Base-by-base conservation (phyloP, 2,797 vertebrate genomes). In the Geotria australis region DNA sequence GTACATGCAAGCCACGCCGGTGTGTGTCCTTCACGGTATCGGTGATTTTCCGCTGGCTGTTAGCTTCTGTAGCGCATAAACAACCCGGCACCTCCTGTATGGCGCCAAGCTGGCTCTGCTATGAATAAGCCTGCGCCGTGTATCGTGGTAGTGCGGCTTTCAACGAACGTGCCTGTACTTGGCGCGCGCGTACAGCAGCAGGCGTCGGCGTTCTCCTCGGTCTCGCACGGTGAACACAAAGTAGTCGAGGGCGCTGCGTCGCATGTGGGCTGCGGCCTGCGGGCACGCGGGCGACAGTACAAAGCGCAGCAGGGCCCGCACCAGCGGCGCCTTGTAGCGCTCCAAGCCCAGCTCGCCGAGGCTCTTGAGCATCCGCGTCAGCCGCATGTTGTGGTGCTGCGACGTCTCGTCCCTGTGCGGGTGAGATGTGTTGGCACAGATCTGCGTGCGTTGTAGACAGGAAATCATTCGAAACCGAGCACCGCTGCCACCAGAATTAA, bases 291-390 rank as follows among this genome's bases (percentile, higher is more conserved):
- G 86, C 24, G 24, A 38, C 24, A 38, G 24, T 38, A 24, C 24
- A 38, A 38, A 5, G 6, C 85, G 77, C 61, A 98, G 75, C 66
- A 95, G 79, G 57, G 88, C 74, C 51, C 70, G 81, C 56, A 94
- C 84, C 62, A 98, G 73, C 1, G 84, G 84, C 59, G 77, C 73
- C 66, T 95, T 95, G 70, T 88, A 93, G 65, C 74, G 76, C 71
- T 98, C 88, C 15, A 84, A 94, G 62, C 88, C 86, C 46, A 95
- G 80, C 62, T 98, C 89, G 1, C 88, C 88, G 47, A 98, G 76
- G 58, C 88, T 94, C 76, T 98, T 95, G 62, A 98, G 73, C 71
- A 98, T 94, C 46, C 88, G 81, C 2, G 89, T 95, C 69, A 98
- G 85, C 63, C 89, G 79, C 67, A 98, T 73, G 69, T 93, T 95